Base-by-base conservation (phyloP, 2,113 vertebrate species). In the Gallinago paraguaiae region DNA sequence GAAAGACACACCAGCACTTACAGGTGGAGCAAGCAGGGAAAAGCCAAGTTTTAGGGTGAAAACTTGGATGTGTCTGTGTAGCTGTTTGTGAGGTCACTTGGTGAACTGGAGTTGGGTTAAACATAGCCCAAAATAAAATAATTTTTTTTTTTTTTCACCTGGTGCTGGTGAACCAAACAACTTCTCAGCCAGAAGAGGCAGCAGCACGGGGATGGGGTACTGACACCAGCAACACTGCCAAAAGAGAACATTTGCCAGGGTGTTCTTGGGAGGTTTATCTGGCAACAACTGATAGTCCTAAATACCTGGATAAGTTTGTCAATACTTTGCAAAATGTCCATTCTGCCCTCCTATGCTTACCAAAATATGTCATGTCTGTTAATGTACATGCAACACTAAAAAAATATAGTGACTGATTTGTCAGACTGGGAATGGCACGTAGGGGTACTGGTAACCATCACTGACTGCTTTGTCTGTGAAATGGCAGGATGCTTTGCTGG, bases 121-220 rank as follows among this genome's bases (percentile, higher is more conserved):
- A 83, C 5, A 8, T 7, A 35, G n/a, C 24, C 28, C 50, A 95
- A 69, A 41, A 10, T 2, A 19, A 19, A 24, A 41, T 53, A 19
- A n/a, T n/a, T 3, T 0, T 0, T 6, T 48, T 0, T 0, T 6
- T 48, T 83, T 75, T 93, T 51, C 39, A 6, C 59, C 45, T 75
- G 28, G 6, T 63, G 81, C 69, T 63, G 33, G 18, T 8, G 37
- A 71, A 16, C 23, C 13, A n/a, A 72, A 31, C 13, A 59, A 31
- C 43, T 64, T 28, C 39, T 43, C 37, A 67, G 78, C 24, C 51
- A 30, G 39, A 83, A 61, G 48, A 72, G 9, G 23, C 1, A 2
- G 24, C 59, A 80, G 28, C 57, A 3, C 39, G 39, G 68, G 17
- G 16, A 24, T n/a, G 37, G 50, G 60, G 43, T 48, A 31, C 37